Base-by-base conservation (phyloP, 1,140 invertebrate species). In the Magallana angulata region DNA sequence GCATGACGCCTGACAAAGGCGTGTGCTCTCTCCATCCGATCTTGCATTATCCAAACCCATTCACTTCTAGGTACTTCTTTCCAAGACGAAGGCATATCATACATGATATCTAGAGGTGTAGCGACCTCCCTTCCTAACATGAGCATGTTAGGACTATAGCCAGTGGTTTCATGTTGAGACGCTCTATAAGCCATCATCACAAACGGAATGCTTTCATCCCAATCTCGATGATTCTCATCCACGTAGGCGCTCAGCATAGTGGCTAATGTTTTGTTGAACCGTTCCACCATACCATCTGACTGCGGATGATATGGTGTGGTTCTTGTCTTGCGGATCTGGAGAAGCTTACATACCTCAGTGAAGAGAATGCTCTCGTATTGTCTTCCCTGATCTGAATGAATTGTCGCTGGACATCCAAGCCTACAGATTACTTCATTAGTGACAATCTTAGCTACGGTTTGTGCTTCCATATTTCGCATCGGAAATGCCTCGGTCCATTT, bases 361-460 rank as follows among this genome's bases (percentile, higher is more conserved):
- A 91, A 89, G 0, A 92, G n/a, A 14, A 85, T 36, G 11, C 87
- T 90, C 64, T 86, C 84, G 82, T 90, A 90, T 58, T 92, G 83
- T 80, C 85, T 86, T 30, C 94, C 95, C 87, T 94, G 92, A 87
- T 95, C 94, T 0, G 93, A 88, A 57, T 94, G 90, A 4, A 95
- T 89, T n/a, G 92, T 82, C n/a, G 91, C 56, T 56, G 90, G 88
- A 14, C 87, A 64, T 18, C 88, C 89, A 85, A 89, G 86, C 12
- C 88, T 68, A 12, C 57, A 57, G 30, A 91, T 82, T 30, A 91
- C 83, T 68, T 90, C 82, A 14, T 90, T 71, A 14, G 89, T 80
- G n/a, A 91, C 24, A 7, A 89, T 57, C 64, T 84, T 80, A 57
- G 89, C 89, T 1, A 88, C 83, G 6, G 82, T 87, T 81, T 30